Evolutionary conservation across 2,113 vertebrate genomes (phyloP), one percentile per base, ranked within the genome.

Genomic region (Zosterops borbonicus): DNA sequence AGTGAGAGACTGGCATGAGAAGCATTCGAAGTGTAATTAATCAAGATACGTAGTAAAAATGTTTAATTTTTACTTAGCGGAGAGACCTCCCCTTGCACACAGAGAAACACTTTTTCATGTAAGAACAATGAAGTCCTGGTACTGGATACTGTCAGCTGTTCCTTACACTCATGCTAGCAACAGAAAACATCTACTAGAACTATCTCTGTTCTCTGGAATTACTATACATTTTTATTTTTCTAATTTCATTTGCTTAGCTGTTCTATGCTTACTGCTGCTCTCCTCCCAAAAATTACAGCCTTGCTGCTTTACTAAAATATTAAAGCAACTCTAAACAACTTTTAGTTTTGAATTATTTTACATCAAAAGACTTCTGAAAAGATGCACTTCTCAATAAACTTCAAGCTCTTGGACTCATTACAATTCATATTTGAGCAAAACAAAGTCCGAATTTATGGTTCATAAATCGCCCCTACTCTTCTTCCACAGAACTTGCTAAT

Each of bases 111-210:
- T 87, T 81, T 81, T 81, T 70, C 47, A 35, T 28, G 8, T 47
- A 81, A 63, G 42, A 95, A 84, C 83, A 94, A 94, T 46, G 60
- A 94, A 68, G 37, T 81, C 65, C 80, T 83, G 59, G 60, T 83
- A 90, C 74, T 70, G 35, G 23, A 69, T 28, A 69, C 29, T 68
- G 35, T 53, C 47, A 94, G 91, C 73, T 92, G 55, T 52, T 82
- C 52, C 53, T 28, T n/a, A n/a, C 20, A 71, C 11, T 83, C 29
- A 39, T 22, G 59, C 37, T 47, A 13, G 39, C 47, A 82, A 73
- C 25, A 84, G 56, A 58, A 92, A 69, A 83, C 33, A 50, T 50
- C 42, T 83, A 69, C 33, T 27, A 70, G 52, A 60, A 74, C 35
- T 85, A 46, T 11, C 14, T 83, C 47, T 83, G 42, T 41, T 68